Evolutionary conservation across 2,888 invertebrate species (phyloP).

Genomic region (Carpatolechia fugitivella): DNA sequence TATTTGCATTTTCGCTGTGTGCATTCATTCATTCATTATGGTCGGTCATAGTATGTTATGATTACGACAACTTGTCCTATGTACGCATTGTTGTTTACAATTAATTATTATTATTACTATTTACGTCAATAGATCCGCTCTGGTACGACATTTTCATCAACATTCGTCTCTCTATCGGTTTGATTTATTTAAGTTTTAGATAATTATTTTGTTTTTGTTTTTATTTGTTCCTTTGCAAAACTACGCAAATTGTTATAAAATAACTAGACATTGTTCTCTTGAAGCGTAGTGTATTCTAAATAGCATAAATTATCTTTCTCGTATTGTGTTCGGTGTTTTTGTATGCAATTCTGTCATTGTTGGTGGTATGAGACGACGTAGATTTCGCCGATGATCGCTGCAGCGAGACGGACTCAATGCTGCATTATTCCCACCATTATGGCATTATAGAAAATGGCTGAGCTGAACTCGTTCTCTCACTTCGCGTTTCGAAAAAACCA

Average conservation of each 20-base stretch:
- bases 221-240: conserved; percentile 20
- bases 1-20: too few species aligned
- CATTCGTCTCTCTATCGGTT: background rate
- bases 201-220: background rate
- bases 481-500: conserved; percentile 17
- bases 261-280: conserved; percentile 21
- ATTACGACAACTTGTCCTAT: background rate
- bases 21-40: too few species aligned
- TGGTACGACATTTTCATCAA: background rate
- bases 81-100: background rate
- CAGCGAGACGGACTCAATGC: conserved; percentile 40
- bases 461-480: conserved; percentile 32
- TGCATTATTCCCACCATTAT: conserved; percentile 51
- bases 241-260: conserved; percentile 5
- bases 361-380: conserved; percentile 34
- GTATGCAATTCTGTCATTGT: conserved; percentile 41
- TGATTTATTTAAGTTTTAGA: background rate
- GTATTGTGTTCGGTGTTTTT: conserved; percentile 29
- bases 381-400: conserved; percentile 51
- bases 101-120: background rate
- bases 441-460: conserved; percentile 30
- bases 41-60: background rate
- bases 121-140: background rate
- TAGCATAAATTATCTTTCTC: conserved; percentile 23
- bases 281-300: conserved; percentile 19